phyloP scores from a whole-genome alignment of 2,888 invertebrate genomes.

The Parascotia fuliginaria region DNA sequence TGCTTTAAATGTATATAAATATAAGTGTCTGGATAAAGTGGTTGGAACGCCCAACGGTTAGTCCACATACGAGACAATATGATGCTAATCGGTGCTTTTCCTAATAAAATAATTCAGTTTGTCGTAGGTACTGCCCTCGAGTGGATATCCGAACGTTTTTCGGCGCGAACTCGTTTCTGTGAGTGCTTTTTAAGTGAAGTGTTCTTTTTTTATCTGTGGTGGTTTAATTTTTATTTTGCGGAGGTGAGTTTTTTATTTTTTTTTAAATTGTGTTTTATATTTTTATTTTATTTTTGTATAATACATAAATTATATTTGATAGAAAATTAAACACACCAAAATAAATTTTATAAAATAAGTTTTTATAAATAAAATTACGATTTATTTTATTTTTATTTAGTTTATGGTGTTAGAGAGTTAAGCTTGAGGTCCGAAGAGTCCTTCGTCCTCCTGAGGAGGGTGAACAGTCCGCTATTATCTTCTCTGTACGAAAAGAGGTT shows the following conservation, averaged over 20 bases:
- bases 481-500: too few species aligned
- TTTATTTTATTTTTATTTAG: too few species aligned
- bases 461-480: too few species aligned
- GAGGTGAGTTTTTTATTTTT: conserved; percentile 7
- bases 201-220: conserved; percentile 32
- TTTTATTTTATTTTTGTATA: background rate
- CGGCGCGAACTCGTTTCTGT: conserved; percentile 32
- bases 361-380: too few species aligned
- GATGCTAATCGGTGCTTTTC: conserved; percentile 72
- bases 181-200: conserved; percentile 36
- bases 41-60: conserved; percentile 67
- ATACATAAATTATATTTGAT: background rate
- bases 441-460: too few species aligned
- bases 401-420: too few species aligned
- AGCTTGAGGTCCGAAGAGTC: too few species aligned
- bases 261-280: background rate
- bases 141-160: conserved; percentile 50
- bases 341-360: too few species aligned
- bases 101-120: conserved; percentile 84
- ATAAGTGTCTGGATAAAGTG: conserved; percentile 25
- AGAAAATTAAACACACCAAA: too few species aligned
- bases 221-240: conserved; percentile 8
- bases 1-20: conserved; percentile 12
- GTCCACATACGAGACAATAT: conserved; percentile 73
- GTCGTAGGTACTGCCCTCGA: conserved; percentile 49